Conservation (phyloP, 2,797 vertebrate genomes). For the Anomalospiza imberbis region DNA sequence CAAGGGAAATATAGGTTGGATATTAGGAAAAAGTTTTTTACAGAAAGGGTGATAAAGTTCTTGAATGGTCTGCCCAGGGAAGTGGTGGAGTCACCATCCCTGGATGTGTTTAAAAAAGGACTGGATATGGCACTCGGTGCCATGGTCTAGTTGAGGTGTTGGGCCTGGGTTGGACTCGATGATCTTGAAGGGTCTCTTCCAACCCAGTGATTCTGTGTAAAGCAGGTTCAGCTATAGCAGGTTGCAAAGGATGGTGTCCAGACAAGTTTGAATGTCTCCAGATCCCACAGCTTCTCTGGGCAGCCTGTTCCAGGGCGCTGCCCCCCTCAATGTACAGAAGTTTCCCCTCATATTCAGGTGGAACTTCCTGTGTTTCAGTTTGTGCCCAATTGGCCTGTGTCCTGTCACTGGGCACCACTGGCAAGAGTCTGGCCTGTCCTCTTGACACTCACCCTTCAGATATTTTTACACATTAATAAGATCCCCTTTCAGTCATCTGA, state of each 20-base stretch:
- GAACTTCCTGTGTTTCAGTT: background rate
- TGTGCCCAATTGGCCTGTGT: background rate
- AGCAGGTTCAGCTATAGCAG: background rate
- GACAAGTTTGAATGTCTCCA: background rate
- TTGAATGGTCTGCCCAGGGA: background rate
- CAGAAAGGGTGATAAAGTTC: background rate
- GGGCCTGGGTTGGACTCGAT: background rate
- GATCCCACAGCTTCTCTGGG: background rate
- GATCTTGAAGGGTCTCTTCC: background rate
- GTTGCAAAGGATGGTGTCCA: background rate
- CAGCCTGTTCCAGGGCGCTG: background rate
- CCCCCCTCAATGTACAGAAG: background rate
- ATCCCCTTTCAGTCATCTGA: background rate
- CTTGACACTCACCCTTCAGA: background rate
- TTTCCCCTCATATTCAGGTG: background rate
- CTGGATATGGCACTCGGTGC: background rate
- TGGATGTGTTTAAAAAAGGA: background rate
- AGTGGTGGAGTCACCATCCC: background rate
- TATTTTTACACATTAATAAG: background rate
- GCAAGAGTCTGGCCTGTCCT: background rate
- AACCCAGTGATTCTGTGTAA: background rate
- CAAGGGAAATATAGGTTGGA: background rate
- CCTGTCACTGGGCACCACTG: background rate
- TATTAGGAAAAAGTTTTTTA: background rate
- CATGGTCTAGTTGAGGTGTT: background rate